phyloP scores from a whole-genome alignment of 1,140 invertebrate species.

The Mylabris phalerata region DNA sequence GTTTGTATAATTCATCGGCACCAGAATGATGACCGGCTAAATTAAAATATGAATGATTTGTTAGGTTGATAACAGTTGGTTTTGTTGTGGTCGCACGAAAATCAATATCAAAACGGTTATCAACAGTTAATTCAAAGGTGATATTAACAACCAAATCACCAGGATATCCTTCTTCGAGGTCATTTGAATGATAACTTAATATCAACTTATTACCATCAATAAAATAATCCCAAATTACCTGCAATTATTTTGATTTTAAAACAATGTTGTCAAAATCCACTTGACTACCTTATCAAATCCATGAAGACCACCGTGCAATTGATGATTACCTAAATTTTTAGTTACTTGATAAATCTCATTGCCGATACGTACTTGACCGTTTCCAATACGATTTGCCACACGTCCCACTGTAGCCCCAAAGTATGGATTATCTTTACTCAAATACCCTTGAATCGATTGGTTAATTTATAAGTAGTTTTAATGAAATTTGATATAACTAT shows the following conservation, averaged over 20 bases:
- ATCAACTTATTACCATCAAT: slow-evolving; percentile 39
- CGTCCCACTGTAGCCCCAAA: slow-evolving; percentile 85
- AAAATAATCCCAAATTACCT: slow-evolving; percentile 35
- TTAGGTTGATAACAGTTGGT: slow-evolving; percentile 80
- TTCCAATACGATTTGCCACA: slow-evolving; percentile 77
- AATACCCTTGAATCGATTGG: slow-evolving; percentile 48
- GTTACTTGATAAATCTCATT: slow-evolving; percentile 61
- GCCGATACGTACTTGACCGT: slow-evolving; percentile 62
- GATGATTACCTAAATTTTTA: slow-evolving; percentile 63
- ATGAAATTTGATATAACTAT: slow-evolving; percentile 9
- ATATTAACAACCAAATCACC: slow-evolving; percentile 63
- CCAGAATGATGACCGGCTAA: slow-evolving; percentile 69
- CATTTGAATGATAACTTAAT: slow-evolving; percentile 42
- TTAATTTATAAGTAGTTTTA: background rate
- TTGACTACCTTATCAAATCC: slow-evolving; percentile 76
- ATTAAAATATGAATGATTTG: slow-evolving; percentile 94
- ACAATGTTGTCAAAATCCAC: background rate
- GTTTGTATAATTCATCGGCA: slow-evolving; percentile 58
- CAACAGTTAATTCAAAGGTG: slow-evolving; percentile 62
- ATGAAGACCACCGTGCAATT: slow-evolving; percentile 78
- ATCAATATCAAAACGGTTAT: slow-evolving; percentile 64
- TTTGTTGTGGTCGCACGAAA: slow-evolving; percentile 69
- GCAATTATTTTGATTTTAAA: background rate
- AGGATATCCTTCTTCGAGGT: slow-evolving; percentile 85
- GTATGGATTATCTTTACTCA: slow-evolving; percentile 58